Evolutionary conservation across 2,113 vertebrate species (phyloP).

Genomic region (Perca flavescens): DNA sequence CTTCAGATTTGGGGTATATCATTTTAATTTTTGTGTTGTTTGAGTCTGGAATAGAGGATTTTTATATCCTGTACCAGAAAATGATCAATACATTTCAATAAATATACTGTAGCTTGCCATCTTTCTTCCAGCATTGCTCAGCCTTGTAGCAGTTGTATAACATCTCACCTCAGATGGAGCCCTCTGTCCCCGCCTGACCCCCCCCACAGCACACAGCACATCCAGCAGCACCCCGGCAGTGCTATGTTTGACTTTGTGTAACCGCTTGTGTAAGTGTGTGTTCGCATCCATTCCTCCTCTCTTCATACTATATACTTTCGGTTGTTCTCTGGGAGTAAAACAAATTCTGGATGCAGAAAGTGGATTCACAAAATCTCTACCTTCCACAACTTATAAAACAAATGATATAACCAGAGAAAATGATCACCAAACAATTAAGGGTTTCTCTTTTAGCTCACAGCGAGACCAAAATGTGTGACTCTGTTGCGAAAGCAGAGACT

Average conservation of each 20-base stretch:
- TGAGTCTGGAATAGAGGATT: too few relatives aligned
- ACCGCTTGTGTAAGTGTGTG: neutral
- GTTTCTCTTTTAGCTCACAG: constrained; percentile 51
- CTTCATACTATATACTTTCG: neutral
- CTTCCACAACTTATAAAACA: constrained; percentile 27
- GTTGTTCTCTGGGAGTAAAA: neutral
- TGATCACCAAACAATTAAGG: constrained; percentile 29
- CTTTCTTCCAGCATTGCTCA: neutral
- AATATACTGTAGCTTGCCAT: neutral
- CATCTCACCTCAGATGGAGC: constrained; percentile 29
- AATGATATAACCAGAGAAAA: constrained; percentile 61
- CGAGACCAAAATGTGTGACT: constrained; percentile 68
- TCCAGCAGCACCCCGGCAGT: neutral
- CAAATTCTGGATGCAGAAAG: neutral
- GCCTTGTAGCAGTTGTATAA: constrained; percentile 22
- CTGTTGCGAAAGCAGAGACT: constrained; percentile 39
- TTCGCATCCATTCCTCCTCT: neutral
- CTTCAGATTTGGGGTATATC: too few relatives aligned
- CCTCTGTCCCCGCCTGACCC: constrained; percentile 13
- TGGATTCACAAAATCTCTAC: neutral
- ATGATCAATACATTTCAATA: too few relatives aligned
- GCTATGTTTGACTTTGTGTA: neutral
- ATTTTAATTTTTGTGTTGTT: too few relatives aligned
- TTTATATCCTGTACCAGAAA: too few relatives aligned
- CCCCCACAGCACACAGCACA: neutral